Conservation (phyloP, 2,797 vertebrate genomes). For the Tadarida brasiliensis region DNA sequence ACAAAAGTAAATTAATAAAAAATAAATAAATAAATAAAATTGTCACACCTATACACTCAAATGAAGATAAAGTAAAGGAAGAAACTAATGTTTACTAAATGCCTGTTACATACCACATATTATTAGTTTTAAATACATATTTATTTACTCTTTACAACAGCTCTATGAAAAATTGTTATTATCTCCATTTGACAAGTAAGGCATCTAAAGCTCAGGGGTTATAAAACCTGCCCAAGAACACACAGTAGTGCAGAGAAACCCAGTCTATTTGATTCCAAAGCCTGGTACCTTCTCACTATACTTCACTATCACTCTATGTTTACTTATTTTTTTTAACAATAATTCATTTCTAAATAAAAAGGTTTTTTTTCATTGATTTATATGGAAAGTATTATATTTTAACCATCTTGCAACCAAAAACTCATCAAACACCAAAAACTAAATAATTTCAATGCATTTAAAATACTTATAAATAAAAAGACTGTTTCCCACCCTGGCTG, state of each 20-base stretch:
- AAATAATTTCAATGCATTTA: conserved; percentile 46
- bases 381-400: background rate
- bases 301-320: background rate
- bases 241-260: background rate
- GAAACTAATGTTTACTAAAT: background rate
- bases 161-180: background rate
- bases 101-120: background rate
- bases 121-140: background rate
- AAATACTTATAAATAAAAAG: conserved; percentile 41
- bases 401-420: conserved; percentile 11
- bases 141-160: background rate
- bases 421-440: background rate
- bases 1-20: too few species aligned
- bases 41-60: background rate
- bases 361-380: background rate
- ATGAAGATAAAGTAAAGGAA: background rate
- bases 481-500: background rate
- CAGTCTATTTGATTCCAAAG: background rate
- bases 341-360: background rate
- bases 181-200: background rate
- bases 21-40: conserved; percentile 54
- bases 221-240: background rate
- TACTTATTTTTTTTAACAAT: background rate
- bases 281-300: background rate
- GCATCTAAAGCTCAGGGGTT: background rate